phyloP scores from a whole-genome alignment of 2,888 invertebrate genomes.

The Heliconius aoede region DNA sequence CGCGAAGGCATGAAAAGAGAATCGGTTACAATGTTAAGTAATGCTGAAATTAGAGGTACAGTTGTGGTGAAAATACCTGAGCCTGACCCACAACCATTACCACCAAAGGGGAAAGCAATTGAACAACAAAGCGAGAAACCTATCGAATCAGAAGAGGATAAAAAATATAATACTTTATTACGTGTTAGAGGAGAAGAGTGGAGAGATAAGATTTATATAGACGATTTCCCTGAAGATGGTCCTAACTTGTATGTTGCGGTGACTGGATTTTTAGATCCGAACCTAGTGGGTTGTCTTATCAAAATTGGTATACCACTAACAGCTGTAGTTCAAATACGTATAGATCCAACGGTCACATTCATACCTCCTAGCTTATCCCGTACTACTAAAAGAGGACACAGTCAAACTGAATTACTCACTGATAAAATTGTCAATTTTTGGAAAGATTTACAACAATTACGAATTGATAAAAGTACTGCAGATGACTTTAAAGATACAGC shows the following conservation, averaged over 20 bases:
- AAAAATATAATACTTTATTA: conserved; percentile 77
- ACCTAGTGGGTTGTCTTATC: conserved; percentile 61
- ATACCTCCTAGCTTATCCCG: conserved; percentile 64
- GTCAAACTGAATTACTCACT: conserved; percentile 66
- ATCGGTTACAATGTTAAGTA: conserved; percentile 69
- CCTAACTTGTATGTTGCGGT: conserved; percentile 82
- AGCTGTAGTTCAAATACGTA: conserved; percentile 73
- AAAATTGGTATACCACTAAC: conserved; percentile 71
- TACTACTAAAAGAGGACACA: conserved; percentile 70
- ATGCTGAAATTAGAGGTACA: conserved; percentile 65
- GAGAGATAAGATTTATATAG: conserved; percentile 80
- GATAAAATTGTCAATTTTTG: conserved; percentile 68
- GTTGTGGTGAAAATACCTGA: conserved; percentile 57
- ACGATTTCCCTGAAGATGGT: conserved; percentile 81
- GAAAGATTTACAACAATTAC: conserved; percentile 67
- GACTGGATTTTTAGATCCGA: conserved; percentile 77
- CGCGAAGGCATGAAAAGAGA: conserved; percentile 69
- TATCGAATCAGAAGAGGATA: conserved; percentile 61
- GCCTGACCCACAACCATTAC: conserved; percentile 49
- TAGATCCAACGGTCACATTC: conserved; percentile 57
- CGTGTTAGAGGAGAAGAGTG: conserved; percentile 82
- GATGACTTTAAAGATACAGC: conserved; percentile 71
- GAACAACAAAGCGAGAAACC: conserved; percentile 48
- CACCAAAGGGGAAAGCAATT: conserved; percentile 58
- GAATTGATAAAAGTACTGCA: conserved; percentile 61